Evolutionary conservation across 2,888 invertebrate species (phyloP).

Genomic region (Sisyra nigra): DNA sequence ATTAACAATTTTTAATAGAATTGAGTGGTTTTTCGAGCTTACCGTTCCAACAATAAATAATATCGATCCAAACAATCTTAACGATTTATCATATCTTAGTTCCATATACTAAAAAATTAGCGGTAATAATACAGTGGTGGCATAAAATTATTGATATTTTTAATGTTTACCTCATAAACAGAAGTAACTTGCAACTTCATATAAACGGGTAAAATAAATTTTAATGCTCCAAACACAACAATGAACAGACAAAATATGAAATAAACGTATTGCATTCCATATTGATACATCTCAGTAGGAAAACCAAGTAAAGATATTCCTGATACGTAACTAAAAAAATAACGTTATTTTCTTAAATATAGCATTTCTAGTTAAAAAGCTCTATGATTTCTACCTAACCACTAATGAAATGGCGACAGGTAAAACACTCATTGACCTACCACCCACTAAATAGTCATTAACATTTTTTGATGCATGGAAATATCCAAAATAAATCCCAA

Average conservation of each 20-base stretch:
- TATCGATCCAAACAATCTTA: constrained; percentile 50
- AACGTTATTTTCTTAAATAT: neutral
- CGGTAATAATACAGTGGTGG: too few relatives aligned
- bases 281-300: constrained; percentile 67
- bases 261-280: constrained; percentile 61
- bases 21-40: constrained; percentile 23
- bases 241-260: constrained; percentile 43
- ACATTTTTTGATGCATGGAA: too few relatives aligned
- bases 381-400: too few relatives aligned
- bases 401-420: too few relatives aligned
- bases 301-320: constrained; percentile 64
- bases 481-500: too few relatives aligned
- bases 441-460: too few relatives aligned
- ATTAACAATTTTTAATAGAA: constrained; percentile 9
- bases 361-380: too few relatives aligned
- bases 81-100: constrained; percentile 48
- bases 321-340: constrained; percentile 45
- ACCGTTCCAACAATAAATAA: constrained; percentile 53
- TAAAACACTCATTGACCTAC: too few relatives aligned
- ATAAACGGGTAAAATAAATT: constrained; percentile 56
- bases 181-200: constrained; percentile 58
- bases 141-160: too few relatives aligned
- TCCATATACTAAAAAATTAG: constrained; percentile 44
- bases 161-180: constrained; percentile 57
- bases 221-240: constrained; percentile 48